Percentiles rank a stretch among this genome's conserved stretches.
These are phyloP conservation scores for Oophaga pumilio DNA, from an alignment of 2,113 vertebrate genomes.

Conservation along the genomic window DNA sequence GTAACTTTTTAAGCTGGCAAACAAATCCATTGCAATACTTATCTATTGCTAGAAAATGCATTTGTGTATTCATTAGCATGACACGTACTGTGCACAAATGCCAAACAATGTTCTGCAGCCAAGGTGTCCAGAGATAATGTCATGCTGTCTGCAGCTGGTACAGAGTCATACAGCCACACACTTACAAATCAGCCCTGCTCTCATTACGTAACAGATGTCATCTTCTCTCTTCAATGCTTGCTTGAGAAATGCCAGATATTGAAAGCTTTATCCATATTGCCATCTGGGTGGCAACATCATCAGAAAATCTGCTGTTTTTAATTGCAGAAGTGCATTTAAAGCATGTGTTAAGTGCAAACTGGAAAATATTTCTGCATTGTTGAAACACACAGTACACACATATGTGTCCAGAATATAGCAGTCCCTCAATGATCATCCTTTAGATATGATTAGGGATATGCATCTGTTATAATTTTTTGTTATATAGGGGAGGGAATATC, in stretches of 20 bases:
- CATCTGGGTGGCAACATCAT: not conserved
- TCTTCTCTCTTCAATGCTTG: not conserved
- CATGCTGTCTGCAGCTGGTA: conserved; percentile 30
- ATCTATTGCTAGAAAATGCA: not conserved
- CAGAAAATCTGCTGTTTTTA: not conserved
- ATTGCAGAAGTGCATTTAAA: not conserved
- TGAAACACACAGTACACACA: too few relatives aligned
- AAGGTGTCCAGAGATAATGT: conserved; percentile 7
- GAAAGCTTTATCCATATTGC: not conserved
- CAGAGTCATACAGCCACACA: not conserved
- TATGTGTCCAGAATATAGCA: too few relatives aligned
- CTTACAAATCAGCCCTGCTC: not conserved
- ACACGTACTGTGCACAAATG: not conserved
- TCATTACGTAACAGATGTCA: conserved; percentile 30
- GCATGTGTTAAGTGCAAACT: too few relatives aligned
- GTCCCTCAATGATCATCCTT: too few relatives aligned
- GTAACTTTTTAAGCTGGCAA: not conserved
- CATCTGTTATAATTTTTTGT: too few relatives aligned
- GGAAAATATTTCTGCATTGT: too few relatives aligned
- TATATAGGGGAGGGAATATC: not conserved
- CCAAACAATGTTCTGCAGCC: not conserved
- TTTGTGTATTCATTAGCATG: not conserved
- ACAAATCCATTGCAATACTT: not conserved
- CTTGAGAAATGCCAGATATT: not conserved
- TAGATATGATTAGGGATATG: too few relatives aligned